Percentiles rank a stretch among this genome's conserved stretches.
These are phyloP conservation scores for Trichacis sp. DNA, from an alignment of 2,888 invertebrate genomes.

Conservation along the genomic window DNA sequence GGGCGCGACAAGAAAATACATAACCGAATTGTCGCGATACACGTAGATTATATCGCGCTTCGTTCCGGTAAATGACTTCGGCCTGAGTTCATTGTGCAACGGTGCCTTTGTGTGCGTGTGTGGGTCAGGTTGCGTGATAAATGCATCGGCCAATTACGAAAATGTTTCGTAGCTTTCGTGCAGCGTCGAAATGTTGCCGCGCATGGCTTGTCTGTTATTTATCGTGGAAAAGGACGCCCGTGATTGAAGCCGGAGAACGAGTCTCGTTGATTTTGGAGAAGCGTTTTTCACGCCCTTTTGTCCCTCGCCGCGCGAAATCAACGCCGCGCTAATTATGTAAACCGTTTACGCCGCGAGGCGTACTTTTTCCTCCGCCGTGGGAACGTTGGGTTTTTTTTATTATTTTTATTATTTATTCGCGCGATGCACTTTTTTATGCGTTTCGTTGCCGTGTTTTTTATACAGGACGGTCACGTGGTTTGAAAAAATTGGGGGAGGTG, in stretches of 20 bases:
- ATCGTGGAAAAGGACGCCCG: not conserved
- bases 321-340: too few relatives aligned
- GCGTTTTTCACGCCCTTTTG: too few relatives aligned
- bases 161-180: not conserved
- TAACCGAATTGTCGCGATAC: constrained; percentile 1
- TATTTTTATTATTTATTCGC: too few relatives aligned
- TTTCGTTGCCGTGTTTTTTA: too few relatives aligned
- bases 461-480: too few relatives aligned
- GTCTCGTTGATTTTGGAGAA: too few relatives aligned
- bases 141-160: not conserved
- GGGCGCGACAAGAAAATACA: constrained; percentile 14
- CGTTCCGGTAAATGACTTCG: not conserved
- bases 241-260: not conserved
- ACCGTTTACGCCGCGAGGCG: too few relatives aligned
- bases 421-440: too few relatives aligned
- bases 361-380: too few relatives aligned
- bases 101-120: not conserved
- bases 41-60: not conserved
- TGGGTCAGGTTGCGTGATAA: constrained; percentile 1
- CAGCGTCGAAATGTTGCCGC: not conserved
- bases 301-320: too few relatives aligned
- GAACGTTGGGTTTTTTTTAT: too few relatives aligned
- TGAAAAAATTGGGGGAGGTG: too few relatives aligned
- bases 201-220: not conserved
- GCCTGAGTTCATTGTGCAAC: not conserved